Percentiles rank a stretch among this genome's conserved stretches.
Evolutionary conservation across 2,888 invertebrate genomes (phyloP).

Genomic region (Axea sp.): DNA sequence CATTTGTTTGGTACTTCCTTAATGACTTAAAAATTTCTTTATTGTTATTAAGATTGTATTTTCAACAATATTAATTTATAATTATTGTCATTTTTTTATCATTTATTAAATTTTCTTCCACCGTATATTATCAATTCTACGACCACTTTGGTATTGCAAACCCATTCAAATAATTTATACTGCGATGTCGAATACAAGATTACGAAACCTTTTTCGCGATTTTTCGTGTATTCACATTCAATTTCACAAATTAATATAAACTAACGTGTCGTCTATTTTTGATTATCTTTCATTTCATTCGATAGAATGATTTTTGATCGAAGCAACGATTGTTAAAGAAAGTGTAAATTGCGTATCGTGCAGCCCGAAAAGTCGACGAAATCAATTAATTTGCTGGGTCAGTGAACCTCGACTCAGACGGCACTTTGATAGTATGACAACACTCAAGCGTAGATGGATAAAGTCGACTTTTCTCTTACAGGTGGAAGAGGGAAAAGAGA

Average conservation of each 20-base stretch:
- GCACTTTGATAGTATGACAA: slow-evolving; percentile 48
- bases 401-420: slow-evolving; percentile 47
- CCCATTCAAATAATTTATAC: too few relatives aligned
- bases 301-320: background rate
- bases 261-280: background rate
- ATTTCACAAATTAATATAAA: slow-evolving; percentile 2
- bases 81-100: too few relatives aligned
- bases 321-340: slow-evolving; percentile 30
- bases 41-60: too few relatives aligned
- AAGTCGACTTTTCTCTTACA: slow-evolving; percentile 54
- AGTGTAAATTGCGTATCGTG: slow-evolving; percentile 33
- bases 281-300: slow-evolving; percentile 10
- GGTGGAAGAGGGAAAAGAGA: slow-evolving; percentile 60
- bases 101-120: too few relatives aligned
- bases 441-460: slow-evolving; percentile 47
- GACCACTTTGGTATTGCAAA: too few relatives aligned
- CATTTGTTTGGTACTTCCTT: too few relatives aligned
- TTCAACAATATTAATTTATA: too few relatives aligned
- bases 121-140: too few relatives aligned
- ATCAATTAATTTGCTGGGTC: slow-evolving; percentile 57
- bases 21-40: too few relatives aligned
- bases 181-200: too few relatives aligned
- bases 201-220: too few relatives aligned
- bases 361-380: slow-evolving; percentile 21
- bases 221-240: too few relatives aligned